Conservation (phyloP, 2,113 vertebrate genomes). For the Emydura subglobosa region DNA sequence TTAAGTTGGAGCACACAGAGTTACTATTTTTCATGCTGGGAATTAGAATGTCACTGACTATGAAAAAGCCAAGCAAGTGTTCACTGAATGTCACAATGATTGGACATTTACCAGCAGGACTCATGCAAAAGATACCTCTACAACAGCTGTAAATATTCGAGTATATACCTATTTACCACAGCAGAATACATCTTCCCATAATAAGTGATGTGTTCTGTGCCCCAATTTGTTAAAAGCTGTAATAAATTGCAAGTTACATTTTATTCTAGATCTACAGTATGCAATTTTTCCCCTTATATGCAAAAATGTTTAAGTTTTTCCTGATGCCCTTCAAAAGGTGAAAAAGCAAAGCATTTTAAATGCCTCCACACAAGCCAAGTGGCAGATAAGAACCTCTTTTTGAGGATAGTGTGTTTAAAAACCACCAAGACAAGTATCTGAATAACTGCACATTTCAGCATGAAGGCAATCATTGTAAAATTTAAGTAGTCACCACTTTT, state of each 20-base stretch:
- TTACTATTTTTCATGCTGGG: conserved; percentile 85
- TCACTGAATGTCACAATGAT: conserved; percentile 91
- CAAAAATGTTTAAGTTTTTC: neutral
- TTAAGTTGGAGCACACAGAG: conserved; percentile 78
- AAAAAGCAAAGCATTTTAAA: neutral
- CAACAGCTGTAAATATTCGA: conserved; percentile 98
- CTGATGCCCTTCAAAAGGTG: neutral
- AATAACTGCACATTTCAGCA: neutral
- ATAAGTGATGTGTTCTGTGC: neutral
- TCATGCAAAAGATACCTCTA: conserved; percentile 88
- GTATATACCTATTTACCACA: conserved; percentile 91
- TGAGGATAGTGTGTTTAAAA: neutral
- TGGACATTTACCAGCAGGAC: conserved; percentile 83
- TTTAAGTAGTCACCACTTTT: neutral
- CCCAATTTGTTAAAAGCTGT: neutral
- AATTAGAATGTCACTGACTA: conserved; percentile 82
- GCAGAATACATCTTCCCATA: neutral
- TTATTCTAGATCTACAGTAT: neutral
- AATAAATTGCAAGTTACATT: neutral
- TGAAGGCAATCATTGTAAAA: neutral
- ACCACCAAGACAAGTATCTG: neutral
- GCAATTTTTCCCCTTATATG: neutral
- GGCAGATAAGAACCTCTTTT: neutral
- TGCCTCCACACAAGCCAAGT: neutral
- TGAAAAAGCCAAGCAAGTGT: conserved; percentile 95